These are phyloP conservation scores for Nesidiocoris tenuis DNA, from an alignment of 2,888 invertebrate genomes.

Conservation along the genomic window DNA sequence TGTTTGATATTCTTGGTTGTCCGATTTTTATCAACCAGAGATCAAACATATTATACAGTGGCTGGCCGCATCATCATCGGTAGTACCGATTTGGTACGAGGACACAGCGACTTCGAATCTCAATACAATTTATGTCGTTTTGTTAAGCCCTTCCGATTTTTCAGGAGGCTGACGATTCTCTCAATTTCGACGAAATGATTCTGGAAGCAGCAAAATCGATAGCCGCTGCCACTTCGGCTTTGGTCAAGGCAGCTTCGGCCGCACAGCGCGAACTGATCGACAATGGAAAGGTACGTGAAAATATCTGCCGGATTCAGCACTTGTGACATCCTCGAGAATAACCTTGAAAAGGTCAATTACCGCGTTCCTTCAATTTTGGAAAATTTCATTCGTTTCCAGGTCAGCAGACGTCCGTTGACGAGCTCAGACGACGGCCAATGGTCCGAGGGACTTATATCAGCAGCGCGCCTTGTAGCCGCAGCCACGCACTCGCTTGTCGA, in stretches of 20 bases:
- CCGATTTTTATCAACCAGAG: constrained; percentile 82
- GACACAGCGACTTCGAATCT: too few relatives aligned
- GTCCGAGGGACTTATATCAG: constrained; percentile 95
- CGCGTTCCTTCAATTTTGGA: too few relatives aligned
- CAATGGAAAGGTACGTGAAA: constrained; percentile 70
- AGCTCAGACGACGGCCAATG: constrained; percentile 96
- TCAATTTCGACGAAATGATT: constrained; percentile 99
- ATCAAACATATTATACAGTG: constrained; percentile 99
- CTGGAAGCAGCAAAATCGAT: constrained; percentile 97
- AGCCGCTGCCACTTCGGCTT: constrained; percentile 92
- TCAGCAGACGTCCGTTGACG: constrained; percentile 74
- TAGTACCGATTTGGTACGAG: too few relatives aligned
- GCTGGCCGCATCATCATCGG: constrained; percentile 48
- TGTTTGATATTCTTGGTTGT: constrained; percentile 99
- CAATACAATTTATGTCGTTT: too few relatives aligned
- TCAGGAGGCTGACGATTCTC: constrained; percentile 80
- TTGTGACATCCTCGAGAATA: background rate
- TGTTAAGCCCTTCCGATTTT: background rate
- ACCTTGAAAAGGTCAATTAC: background rate
- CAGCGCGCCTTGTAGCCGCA: constrained; percentile 92
- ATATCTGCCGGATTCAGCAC: background rate
- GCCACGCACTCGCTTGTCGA: constrained; percentile 97
- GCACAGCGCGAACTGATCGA: constrained; percentile 94
- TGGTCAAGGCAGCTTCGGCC: constrained; percentile 94
- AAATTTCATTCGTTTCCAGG: constrained; percentile 52